Evolutionary conservation across 2,888 invertebrate species (phyloP).

Genomic region (Papilio gigon): DNA sequence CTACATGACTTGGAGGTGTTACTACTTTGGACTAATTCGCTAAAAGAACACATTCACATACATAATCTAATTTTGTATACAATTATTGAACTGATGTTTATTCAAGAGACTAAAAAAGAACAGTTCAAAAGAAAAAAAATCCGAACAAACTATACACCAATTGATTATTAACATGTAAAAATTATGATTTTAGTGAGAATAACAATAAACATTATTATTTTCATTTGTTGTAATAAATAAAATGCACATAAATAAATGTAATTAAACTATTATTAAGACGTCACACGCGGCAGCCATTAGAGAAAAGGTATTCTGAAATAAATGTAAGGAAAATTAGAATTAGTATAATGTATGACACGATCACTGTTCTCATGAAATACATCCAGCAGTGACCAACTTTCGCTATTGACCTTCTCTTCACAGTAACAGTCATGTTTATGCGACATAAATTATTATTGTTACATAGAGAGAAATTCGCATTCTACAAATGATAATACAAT

Average conservation of each 20-base stretch:
- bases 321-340: slow-evolving; percentile 45
- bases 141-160: background rate
- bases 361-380: background rate
- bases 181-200: background rate
- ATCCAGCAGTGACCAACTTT: background rate
- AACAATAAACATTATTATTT: background rate
- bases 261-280: slow-evolving; percentile 54
- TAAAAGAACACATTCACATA: slow-evolving; percentile 18
- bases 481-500: slow-evolving; percentile 25
- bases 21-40: slow-evolving; percentile 22
- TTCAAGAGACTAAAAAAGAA: background rate
- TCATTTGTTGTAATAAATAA: slow-evolving; percentile 53
- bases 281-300: slow-evolving; percentile 52
- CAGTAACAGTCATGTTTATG: background rate
- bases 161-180: background rate
- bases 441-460: background rate
- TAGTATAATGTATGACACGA: background rate
- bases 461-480: slow-evolving; percentile 9
- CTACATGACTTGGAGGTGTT: slow-evolving; percentile 46
- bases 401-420: background rate
- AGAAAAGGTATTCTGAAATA: slow-evolving; percentile 63
- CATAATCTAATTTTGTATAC: slow-evolving; percentile 8
- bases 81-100: background rate
- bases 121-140: background rate
- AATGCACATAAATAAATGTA: slow-evolving; percentile 67